Percentiles rank a stretch among this genome's conserved stretches.
Evolutionary conservation across 2,888 invertebrate species (phyloP).

Genomic region (Melipona beecheii): DNA sequence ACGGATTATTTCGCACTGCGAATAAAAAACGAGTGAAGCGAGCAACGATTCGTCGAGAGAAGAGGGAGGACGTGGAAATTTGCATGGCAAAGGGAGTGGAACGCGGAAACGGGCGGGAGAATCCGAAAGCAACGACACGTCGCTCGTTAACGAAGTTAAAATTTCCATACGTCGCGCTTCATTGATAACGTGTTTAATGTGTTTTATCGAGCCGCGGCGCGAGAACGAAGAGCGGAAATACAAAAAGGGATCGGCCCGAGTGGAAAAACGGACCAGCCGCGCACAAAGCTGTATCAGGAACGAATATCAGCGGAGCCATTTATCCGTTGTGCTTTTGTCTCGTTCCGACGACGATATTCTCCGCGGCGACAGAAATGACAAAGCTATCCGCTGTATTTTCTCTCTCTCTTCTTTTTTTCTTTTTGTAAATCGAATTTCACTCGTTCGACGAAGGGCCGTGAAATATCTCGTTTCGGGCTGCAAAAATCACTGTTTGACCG

Average conservation of each 20-base stretch:
- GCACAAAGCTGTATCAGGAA: neutral
- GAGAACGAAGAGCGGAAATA: neutral
- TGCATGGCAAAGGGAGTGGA: neutral
- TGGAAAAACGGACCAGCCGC: neutral
- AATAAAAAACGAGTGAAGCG: no score
- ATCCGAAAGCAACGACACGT: neutral
- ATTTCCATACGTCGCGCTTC: constrained; percentile 16
- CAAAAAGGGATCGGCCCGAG: neutral
- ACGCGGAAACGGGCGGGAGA: neutral
- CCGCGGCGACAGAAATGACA: neutral
- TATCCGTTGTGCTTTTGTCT: neutral
- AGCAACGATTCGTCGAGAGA: neutral
- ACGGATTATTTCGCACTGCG: no score
- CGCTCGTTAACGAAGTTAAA: constrained; percentile 15
- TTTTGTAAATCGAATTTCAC: neutral
- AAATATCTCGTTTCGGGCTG: neutral
- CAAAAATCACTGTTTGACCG: neutral
- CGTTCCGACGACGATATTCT: neutral
- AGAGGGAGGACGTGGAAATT: neutral
- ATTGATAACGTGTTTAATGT: neutral
- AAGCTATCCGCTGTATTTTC: no score
- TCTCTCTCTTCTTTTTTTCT: no score
- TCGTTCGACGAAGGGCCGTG: neutral
- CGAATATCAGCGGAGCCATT: neutral
- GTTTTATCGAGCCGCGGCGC: neutral